Evolutionary conservation across 2,113 vertebrate genomes (phyloP).

Genomic region (Channa maculata): DNA sequence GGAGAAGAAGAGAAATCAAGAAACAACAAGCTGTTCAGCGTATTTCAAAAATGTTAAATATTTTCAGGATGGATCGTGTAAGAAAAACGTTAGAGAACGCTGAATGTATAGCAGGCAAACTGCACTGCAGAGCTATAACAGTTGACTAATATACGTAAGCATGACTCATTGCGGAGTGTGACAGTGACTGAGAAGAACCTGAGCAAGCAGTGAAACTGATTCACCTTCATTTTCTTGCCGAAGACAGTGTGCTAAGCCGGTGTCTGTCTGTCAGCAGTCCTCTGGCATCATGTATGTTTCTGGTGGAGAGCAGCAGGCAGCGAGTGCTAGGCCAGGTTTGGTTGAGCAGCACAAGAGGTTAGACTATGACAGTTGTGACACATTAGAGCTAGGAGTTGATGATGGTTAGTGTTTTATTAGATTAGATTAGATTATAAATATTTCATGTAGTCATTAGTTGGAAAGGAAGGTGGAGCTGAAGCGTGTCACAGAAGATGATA

Average conservation of each 20-base stretch:
- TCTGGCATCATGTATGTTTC: conserved; percentile 19
- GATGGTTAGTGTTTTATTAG: too few species aligned
- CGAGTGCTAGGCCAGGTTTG: too few species aligned
- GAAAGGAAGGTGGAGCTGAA: not conserved
- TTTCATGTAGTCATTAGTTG: not conserved
- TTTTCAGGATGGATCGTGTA: not conserved
- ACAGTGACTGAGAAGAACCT: not conserved
- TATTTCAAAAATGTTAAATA: too few species aligned
- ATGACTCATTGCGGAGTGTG: too few species aligned
- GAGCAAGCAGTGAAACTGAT: conserved; percentile 20
- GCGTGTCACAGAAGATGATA: not conserved
- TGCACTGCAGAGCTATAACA: not conserved
- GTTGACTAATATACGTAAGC: not conserved
- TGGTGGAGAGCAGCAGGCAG: conserved; percentile 29
- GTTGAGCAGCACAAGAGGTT: too few species aligned
- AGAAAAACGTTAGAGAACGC: not conserved
- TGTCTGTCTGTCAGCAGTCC: conserved; percentile 31
- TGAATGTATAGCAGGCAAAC: not conserved
- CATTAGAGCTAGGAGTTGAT: too few species aligned
- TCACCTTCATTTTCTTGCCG: not conserved
- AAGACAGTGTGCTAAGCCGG: conserved; percentile 2
- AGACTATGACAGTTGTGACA: too few species aligned
- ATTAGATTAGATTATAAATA: not conserved
- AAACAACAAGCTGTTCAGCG: too few species aligned
- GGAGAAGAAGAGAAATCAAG: too few species aligned